Evolutionary conservation across 2,797 vertebrate species (phyloP).

Genomic region (Lacerta bilineata): DNA sequence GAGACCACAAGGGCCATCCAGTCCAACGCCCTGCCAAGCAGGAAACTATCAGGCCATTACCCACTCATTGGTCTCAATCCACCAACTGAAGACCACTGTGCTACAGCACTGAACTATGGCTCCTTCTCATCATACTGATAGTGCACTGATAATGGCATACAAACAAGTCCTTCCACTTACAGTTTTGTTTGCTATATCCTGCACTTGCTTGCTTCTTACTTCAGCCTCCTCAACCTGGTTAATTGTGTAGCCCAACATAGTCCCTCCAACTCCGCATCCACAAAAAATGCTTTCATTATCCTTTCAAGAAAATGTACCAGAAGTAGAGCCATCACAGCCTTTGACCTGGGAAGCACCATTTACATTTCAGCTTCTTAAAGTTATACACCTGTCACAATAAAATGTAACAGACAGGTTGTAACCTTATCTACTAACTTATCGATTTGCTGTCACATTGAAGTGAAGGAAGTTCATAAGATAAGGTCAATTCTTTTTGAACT

Average conservation of each 20-base stretch:
- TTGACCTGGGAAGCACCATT: slow-evolving; percentile 68
- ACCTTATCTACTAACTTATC: slow-evolving; percentile 86
- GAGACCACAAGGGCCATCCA: no score
- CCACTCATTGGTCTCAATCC: no score
- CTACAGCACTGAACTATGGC: background rate
- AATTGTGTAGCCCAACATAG: background rate
- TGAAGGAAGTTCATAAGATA: slow-evolving; percentile 86
- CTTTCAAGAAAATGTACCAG: slow-evolving; percentile 56
- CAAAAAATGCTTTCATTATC: slow-evolving; percentile 40
- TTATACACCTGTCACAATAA: slow-evolving; percentile 85
- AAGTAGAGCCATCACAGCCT: slow-evolving; percentile 63
- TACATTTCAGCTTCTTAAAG: slow-evolving; percentile 79
- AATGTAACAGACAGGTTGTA: slow-evolving; percentile 84
- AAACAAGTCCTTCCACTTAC: background rate
- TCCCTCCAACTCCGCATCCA: slow-evolving; percentile 46
- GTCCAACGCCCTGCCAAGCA: no score
- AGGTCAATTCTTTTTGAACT: slow-evolving; percentile 69
- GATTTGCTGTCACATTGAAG: slow-evolving; percentile 87
- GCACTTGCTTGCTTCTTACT: background rate
- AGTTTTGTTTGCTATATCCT: background rate
- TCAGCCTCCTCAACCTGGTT: background rate
- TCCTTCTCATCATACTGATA: background rate
- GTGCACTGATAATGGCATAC: background rate
- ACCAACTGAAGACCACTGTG: no score
- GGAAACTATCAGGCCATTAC: no score